A percentile compares a stretch with the other conserved stretches of the same genome.
phyloP scores from a whole-genome alignment of 2,113 vertebrate species.

The Scortum barcoo region DNA sequence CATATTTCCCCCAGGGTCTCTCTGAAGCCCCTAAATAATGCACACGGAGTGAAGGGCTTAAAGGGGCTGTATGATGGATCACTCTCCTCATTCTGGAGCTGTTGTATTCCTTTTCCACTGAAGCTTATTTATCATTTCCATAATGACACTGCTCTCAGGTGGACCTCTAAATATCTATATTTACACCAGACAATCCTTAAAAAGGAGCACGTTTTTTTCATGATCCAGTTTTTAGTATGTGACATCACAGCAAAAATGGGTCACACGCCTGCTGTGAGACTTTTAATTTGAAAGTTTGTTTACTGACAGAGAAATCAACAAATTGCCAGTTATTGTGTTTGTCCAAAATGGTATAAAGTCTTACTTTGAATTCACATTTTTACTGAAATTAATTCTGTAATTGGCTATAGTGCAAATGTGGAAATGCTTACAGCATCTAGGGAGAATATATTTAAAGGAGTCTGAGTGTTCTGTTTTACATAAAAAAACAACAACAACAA shows the following conservation, averaged over 20 bases:
- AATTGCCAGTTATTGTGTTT: not conserved
- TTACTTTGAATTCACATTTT: not conserved
- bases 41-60: slow-evolving; percentile 70
- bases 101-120: slow-evolving; percentile 51
- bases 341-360: not conserved
- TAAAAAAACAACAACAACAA: too few species aligned
- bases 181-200: slow-evolving; percentile 59
- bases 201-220: slow-evolving; percentile 21
- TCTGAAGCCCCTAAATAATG: slow-evolving; percentile 81
- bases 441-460: not conserved
- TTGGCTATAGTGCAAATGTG: not conserved
- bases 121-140: slow-evolving; percentile 74
- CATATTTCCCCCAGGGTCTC: slow-evolving; percentile 72
- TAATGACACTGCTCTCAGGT: slow-evolving; percentile 72
- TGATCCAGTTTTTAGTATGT: slow-evolving; percentile 69
- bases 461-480: not conserved
- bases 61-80: slow-evolving; percentile 79
- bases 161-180: slow-evolving; percentile 75
- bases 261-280: slow-evolving; percentile 38
- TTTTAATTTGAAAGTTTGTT: slow-evolving; percentile 50
- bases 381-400: not conserved
- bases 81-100: slow-evolving; percentile 56
- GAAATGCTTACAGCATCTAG: not conserved
- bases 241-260: slow-evolving; percentile 67
- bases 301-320: not conserved